Base-by-base conservation (phyloP, 1,140 invertebrate species). In the Drosophila carrolli region DNA sequence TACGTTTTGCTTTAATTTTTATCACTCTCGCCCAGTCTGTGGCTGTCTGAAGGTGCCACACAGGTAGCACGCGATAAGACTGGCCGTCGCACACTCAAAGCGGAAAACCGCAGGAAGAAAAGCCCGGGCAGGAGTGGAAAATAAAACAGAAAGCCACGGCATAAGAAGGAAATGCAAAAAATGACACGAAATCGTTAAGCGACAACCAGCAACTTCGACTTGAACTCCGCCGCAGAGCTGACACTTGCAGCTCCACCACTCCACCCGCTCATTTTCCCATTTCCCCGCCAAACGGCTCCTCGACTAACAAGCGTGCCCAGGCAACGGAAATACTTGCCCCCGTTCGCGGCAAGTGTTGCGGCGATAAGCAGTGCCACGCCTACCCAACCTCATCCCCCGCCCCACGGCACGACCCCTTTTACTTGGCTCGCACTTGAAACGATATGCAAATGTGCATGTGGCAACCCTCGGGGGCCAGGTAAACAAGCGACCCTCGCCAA, bases 181-280 rank as follows among this genome's bases (percentile, higher is more conserved):
- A 89, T 89, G 84, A 84, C 84, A 89, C 77, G 84, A 75, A 84
- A 89, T 84, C 85, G 84, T 89, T 89, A 89, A 89, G 85, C 78
- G 76, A 59, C 55, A 55, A 32, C 38, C 65, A 19, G 44, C 54
- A 48, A 51, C 74, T 74, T 58, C 65, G 59, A 63, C 58, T 55
- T 47, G 44, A 58, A 51, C 75, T 62, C 58, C 32, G 50, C 38
- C 37, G 13, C 60, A 63, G 58, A 66, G 58, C 62, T 67, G 63
- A 67, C 63, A 67, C 63, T 67, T 67, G 63, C 63, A 57, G 16
- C 40, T 29, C 46, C 32, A 10, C 58, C 29, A n/a, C 16, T 27
- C 9, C 46, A 8, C 56, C 44, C 9, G 5, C 60, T 32, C 47
- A 37, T 44, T 19, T 54, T 27, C 27, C 50, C 59, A 9, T 23